These are phyloP conservation scores for Mamestra configurata DNA, from an alignment of 1,140 invertebrate genomes.

Conservation along the genomic window DNA sequence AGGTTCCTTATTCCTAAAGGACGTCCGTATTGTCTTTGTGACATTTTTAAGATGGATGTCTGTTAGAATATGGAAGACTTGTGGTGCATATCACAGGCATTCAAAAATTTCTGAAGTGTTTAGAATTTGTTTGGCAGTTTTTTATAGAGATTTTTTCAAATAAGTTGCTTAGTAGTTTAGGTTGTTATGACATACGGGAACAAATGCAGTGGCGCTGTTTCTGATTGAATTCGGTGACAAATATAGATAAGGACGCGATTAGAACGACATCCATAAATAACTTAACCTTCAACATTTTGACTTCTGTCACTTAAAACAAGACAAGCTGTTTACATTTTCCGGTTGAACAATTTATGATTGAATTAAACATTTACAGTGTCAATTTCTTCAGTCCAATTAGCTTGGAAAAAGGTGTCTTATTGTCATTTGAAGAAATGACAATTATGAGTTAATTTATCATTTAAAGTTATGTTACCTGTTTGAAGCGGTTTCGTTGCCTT, in stretches of 20 bases:
- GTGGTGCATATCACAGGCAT: neutral
- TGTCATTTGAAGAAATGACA: neutral
- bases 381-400: neutral
- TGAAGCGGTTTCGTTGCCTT: neutral
- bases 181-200: too few species aligned
- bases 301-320: too few species aligned
- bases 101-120: too few species aligned
- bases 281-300: too few species aligned
- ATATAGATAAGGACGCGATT: too few species aligned
- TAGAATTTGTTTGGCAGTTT: too few species aligned
- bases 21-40: neutral
- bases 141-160: too few species aligned
- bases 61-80: neutral
- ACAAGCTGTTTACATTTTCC: neutral
- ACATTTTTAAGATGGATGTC: neutral
- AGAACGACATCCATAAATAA: too few species aligned
- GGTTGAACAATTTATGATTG: neutral
- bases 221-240: too few species aligned
- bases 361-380: neutral
- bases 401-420: neutral
- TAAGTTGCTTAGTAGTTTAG: too few species aligned
- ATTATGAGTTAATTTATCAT: neutral
- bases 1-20: constrained; percentile 15
- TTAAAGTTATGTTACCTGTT: neutral
- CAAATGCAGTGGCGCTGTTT: too few species aligned